These are phyloP conservation scores for Sphenodon punctatus DNA, from an alignment of 2,797 vertebrate genomes.

Conservation along the genomic window DNA sequence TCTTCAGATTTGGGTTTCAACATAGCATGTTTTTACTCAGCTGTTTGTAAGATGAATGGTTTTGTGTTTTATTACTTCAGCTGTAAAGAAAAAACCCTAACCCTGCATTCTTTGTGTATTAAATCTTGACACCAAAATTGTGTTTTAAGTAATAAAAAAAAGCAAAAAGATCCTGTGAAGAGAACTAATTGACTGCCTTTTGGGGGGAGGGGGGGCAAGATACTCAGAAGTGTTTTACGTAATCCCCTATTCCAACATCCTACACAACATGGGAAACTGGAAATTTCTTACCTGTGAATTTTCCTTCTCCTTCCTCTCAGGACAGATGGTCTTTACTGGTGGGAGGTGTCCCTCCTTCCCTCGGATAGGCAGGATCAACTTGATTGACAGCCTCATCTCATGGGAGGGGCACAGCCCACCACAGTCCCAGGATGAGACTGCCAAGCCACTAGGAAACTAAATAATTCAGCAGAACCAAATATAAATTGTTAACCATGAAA, in stretches of 20 bases:
- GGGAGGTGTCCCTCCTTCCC: no score
- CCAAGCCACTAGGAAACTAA: no score
- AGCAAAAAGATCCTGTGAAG: slow-evolving; percentile 24
- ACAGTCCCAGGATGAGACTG: no score
- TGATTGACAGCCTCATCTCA: no score
- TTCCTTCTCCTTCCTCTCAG: no score
- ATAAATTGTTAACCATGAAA: no score
- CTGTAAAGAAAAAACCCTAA: slow-evolving; percentile 63
- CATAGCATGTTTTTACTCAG: slow-evolving; percentile 68
- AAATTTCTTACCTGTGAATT: no score
- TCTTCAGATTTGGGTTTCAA: slow-evolving; percentile 55
- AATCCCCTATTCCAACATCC: neutral
- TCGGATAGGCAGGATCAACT: no score
- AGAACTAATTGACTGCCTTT: neutral
- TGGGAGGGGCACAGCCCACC: no score
- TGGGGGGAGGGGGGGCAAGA: neutral
- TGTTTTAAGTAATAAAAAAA: slow-evolving; percentile 61
- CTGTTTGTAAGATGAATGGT: slow-evolving; percentile 46
- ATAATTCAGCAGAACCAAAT: no score
- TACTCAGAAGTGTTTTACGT: neutral
- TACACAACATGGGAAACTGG: neutral
- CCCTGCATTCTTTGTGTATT: slow-evolving; percentile 65
- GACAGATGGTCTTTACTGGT: no score
- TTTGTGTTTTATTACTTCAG: slow-evolving; percentile 64
- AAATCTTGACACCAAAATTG: slow-evolving; percentile 55